Evolutionary conservation across 2,797 vertebrate genomes (phyloP).

Genomic region (Selene dorsalis): DNA sequence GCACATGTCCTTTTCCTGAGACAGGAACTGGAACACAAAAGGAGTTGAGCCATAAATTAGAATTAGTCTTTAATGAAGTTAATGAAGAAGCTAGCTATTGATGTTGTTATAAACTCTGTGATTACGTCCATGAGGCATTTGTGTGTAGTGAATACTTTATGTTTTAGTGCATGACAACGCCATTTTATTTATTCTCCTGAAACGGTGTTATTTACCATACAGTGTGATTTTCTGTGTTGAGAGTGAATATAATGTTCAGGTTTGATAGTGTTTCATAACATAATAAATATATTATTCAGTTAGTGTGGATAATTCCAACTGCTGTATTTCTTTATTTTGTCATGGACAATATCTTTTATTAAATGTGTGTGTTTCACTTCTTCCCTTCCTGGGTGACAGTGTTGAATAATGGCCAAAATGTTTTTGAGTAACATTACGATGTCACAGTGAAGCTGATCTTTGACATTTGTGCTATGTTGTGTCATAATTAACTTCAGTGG

Average conservation of each 20-base stretch:
- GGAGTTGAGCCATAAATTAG: slow-evolving; percentile 72
- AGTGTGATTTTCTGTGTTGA: slow-evolving; percentile 66
- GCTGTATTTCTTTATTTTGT: slow-evolving; percentile 20
- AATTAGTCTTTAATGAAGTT: slow-evolving; percentile 48
- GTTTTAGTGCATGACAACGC: slow-evolving; percentile 61
- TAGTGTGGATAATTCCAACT: neutral
- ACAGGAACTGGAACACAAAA: slow-evolving; percentile 42
- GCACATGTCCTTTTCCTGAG: slow-evolving; percentile 40
- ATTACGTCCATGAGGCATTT: slow-evolving; percentile 27
- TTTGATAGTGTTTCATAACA: slow-evolving; percentile 63
- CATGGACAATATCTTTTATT: no score
- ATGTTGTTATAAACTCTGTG: slow-evolving; percentile 40
- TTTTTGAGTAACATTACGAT: no score
- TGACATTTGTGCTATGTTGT: no score
- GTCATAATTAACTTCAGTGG: no score
- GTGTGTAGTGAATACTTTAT: slow-evolving; percentile 55
- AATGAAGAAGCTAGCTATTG: slow-evolving; percentile 3
- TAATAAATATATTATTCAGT: slow-evolving; percentile 69
- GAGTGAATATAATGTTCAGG: slow-evolving; percentile 52
- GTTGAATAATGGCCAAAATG: no score
- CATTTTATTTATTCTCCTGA: slow-evolving; percentile 49
- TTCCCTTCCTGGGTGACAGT: no score
- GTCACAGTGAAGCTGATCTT: no score
- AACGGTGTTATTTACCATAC: slow-evolving; percentile 51
- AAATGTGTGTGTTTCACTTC: no score